Percentiles rank a stretch among this genome's conserved stretches.
Evolutionary conservation across 2,113 vertebrate genomes (phyloP).

Genomic region (Bagarius yarrelli): DNA sequence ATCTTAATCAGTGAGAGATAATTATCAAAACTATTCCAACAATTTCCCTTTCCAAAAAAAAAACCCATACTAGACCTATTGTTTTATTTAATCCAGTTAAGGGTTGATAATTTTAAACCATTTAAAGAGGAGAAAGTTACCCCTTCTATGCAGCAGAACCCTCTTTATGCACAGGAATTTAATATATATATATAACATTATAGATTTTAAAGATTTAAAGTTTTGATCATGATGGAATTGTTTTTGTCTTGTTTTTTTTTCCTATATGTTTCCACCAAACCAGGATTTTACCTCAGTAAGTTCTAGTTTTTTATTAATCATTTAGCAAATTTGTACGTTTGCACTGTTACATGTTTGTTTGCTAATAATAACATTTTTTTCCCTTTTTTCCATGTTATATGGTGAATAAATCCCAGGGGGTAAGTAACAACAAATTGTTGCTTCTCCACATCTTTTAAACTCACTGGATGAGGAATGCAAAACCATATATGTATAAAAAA

Average conservation of each 20-base stretch:
- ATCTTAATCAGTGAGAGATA: too few species aligned
- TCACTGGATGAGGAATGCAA: background rate
- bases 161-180: too few species aligned
- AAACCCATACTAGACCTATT: too few species aligned
- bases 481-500: background rate
- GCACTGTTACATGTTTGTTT: background rate
- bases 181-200: too few species aligned
- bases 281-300: slow-evolving; percentile 80
- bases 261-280: slow-evolving; percentile 25
- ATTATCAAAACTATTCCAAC: too few species aligned
- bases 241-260: slow-evolving; percentile 20
- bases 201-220: too few species aligned
- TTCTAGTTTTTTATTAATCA: slow-evolving; percentile 19
- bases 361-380: background rate
- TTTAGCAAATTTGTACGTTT: background rate
- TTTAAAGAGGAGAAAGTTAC: too few species aligned
- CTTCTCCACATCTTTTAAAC: background rate
- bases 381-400: background rate
- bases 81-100: too few species aligned
- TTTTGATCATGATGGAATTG: background rate
- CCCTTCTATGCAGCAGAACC: too few species aligned
- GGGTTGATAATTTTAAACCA: too few species aligned
- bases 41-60: too few species aligned
- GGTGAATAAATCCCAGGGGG: slow-evolving; percentile 34
- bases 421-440: slow-evolving; percentile 26